A percentile compares a stretch with the other conserved stretches of the same genome.
phyloP scores from a whole-genome alignment of 2,888 invertebrate genomes.

The Neoascia interrupta region DNA sequence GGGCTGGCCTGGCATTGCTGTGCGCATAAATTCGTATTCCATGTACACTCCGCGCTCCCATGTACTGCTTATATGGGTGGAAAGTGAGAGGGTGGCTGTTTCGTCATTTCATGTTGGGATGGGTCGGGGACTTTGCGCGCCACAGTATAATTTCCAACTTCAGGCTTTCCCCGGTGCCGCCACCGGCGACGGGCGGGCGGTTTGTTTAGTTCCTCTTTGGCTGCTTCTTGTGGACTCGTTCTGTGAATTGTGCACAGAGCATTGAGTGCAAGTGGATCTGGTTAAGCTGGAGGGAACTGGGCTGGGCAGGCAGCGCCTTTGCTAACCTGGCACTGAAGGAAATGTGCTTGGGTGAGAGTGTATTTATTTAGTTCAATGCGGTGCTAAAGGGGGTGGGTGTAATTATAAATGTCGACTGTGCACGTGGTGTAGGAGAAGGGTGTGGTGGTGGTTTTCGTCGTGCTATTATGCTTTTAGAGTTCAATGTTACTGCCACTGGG shows the following conservation, averaged over 20 bases:
- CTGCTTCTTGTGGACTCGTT: too few relatives aligned
- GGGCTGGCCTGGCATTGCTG: conserved; percentile 18
- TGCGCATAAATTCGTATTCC: conserved; percentile 53
- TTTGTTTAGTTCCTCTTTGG: too few relatives aligned
- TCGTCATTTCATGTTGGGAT: conserved; percentile 68
- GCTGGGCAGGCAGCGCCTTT: conserved; percentile 5
- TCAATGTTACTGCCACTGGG: conserved; percentile 62
- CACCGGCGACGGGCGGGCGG: too few relatives aligned
- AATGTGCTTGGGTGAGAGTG: conserved; percentile 50
- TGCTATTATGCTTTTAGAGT: conserved; percentile 62
- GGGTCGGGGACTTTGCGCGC: conserved; percentile 69
- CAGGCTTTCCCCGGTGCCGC: conserved; percentile 17
- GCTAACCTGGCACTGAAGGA: conserved; percentile 46
- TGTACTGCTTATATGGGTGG: background rate
- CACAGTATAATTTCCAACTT: conserved; percentile 59
- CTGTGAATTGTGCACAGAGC: too few relatives aligned
- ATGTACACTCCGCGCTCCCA: conserved; percentile 1
- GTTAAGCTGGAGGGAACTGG: conserved; percentile 37
- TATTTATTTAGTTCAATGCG: conserved; percentile 66
- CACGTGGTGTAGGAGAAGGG: conserved; percentile 29
- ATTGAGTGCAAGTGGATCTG: conserved; percentile 53
- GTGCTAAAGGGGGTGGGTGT: conserved; percentile 28
- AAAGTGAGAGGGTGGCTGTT: conserved; percentile 36
- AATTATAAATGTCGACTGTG: conserved; percentile 52
- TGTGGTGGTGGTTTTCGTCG: conserved; percentile 8